Evolutionary conservation across 1,140 invertebrate species (phyloP).

Genomic region (Lamellibrachia luymesi): DNA sequence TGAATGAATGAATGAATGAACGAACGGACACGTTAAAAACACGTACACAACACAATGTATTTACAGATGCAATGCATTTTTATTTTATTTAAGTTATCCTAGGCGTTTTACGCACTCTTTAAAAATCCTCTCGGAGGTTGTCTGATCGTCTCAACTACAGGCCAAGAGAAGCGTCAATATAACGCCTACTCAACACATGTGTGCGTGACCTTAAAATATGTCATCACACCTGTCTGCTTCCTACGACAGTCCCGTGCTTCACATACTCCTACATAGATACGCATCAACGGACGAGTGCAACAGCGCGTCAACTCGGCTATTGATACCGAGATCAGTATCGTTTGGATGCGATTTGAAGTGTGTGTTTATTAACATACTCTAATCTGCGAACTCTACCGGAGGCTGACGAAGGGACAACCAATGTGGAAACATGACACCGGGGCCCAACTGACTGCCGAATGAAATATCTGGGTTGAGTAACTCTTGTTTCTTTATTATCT

Average conservation of each 20-base stretch:
- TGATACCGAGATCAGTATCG: background rate
- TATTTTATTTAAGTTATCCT: background rate
- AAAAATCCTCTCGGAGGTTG: background rate
- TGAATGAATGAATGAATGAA: background rate
- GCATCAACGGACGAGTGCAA: background rate
- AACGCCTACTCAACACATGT: background rate
- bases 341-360: background rate
- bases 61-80: background rate
- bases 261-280: background rate
- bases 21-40: too few relatives aligned
- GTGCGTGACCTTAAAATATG: background rate
- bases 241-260: background rate
- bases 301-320: background rate
- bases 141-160: background rate
- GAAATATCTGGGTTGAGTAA: background rate
- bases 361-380: background rate
- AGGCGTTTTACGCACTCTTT: background rate
- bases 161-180: background rate
- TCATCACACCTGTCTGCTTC: background rate
- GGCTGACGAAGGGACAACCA: background rate
- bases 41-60: background rate
- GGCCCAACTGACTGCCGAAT: background rate
- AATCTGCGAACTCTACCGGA: background rate
- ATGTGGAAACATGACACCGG: background rate
- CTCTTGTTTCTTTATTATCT: background rate